These are phyloP conservation scores for Agrotis clavis DNA, from an alignment of 2,888 invertebrate genomes.

Conservation along the genomic window DNA sequence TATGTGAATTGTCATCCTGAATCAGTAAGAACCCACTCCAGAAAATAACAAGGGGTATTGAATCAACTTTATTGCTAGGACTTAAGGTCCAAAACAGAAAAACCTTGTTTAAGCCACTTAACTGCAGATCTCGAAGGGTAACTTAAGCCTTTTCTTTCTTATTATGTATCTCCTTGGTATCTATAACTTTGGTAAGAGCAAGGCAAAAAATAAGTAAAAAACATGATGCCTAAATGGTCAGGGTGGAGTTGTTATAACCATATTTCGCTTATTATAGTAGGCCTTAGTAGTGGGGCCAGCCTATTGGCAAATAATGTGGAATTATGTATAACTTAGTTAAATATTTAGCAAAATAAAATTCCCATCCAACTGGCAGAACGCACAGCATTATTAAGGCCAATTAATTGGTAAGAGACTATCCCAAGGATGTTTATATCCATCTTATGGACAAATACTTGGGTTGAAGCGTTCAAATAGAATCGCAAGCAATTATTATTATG, in stretches of 20 bases:
- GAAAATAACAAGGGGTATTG: not conserved
- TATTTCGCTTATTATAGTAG: too few species aligned
- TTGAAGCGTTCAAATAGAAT: not conserved
- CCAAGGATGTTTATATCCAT: not conserved
- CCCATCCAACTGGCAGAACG: not conserved
- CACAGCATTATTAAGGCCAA: constrained; percentile 15
- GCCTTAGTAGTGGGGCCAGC: not conserved
- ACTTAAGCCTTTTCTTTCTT: constrained; percentile 9
- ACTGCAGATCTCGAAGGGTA: not conserved
- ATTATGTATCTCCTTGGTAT: constrained; percentile 5
- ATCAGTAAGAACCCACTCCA: constrained; percentile 17
- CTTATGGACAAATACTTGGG: too few species aligned
- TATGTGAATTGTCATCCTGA: constrained; percentile 20
- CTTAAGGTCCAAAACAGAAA: constrained; percentile 20
- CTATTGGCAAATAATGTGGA: not conserved
- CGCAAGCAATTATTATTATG: constrained; percentile 19
- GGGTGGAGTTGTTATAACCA: not conserved
- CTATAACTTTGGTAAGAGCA: not conserved
- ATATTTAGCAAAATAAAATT: not conserved
- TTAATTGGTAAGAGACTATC: not conserved
- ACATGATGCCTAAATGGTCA: too few species aligned
- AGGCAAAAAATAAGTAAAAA: not conserved
- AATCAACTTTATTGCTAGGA: constrained; percentile 8
- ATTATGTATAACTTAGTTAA: not conserved
- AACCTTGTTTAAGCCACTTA: not conserved